Evolutionary conservation across 2,113 vertebrate species (phyloP).

Genomic region (Gorsachius goisagi): DNA sequence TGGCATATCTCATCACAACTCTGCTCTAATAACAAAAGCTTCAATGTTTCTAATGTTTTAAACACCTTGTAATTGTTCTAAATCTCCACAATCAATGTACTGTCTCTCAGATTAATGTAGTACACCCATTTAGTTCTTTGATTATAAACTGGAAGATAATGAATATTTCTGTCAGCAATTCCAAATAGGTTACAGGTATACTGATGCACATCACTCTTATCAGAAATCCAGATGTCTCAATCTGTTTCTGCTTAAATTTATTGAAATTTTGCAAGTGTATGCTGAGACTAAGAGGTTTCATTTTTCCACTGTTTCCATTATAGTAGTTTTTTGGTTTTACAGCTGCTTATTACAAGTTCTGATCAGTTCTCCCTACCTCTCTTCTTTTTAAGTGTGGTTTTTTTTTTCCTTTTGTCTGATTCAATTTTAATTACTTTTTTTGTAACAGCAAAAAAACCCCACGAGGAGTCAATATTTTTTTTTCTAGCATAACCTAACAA

Average conservation of each 20-base stretch:
- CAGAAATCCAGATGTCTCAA: not conserved
- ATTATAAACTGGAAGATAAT: constrained; percentile 14
- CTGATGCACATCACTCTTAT: not conserved
- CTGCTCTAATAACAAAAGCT: not conserved
- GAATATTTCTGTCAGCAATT: not conserved
- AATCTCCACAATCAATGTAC: not conserved
- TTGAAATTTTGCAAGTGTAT: not conserved
- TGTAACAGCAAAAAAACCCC: not conserved
- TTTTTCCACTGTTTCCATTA: not conserved
- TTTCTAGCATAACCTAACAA: not conserved
- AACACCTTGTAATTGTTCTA: constrained; percentile 7
- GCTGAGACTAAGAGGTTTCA: not conserved
- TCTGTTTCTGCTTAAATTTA: not conserved
- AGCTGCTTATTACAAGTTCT: not conserved
- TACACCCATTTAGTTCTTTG: not conserved
- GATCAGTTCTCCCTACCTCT: not conserved
- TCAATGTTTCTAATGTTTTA: not conserved
- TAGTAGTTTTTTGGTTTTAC: not conserved
- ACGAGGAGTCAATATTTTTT: not conserved
- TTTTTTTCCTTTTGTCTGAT: not conserved
- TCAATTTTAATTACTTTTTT: not conserved
- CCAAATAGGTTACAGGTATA: not conserved
- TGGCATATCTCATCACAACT: not conserved
- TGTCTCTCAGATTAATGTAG: not conserved
- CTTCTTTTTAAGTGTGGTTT: not conserved